Conservation (phyloP, 2,797 vertebrate species). For the Sphenopsis melanotis region DNA sequence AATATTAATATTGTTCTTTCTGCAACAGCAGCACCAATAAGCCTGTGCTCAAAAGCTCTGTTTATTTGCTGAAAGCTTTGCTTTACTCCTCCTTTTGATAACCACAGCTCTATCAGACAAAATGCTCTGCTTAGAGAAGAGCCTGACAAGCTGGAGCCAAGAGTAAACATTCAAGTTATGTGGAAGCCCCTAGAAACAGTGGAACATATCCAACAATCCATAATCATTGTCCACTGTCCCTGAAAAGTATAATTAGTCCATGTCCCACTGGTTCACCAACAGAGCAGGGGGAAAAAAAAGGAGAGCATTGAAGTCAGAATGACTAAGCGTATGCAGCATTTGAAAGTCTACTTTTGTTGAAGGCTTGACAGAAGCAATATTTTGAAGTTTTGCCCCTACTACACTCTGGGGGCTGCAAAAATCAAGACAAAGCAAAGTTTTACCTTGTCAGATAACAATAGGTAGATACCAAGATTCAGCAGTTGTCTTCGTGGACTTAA, state of each 20-base stretch:
- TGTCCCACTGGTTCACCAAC: slow-evolving; percentile 1
- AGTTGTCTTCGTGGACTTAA: not conserved
- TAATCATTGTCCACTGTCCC: slow-evolving; percentile 36
- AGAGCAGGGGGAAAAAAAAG: not conserved
- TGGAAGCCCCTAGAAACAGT: slow-evolving; percentile 56
- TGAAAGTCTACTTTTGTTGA: not conserved
- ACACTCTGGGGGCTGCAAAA: not conserved
- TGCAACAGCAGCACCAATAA: not conserved
- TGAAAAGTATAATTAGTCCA: slow-evolving; percentile 52
- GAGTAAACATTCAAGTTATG: slow-evolving; percentile 43
- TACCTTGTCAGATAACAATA: not conserved
- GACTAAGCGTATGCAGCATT: not conserved
- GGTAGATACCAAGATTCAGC: not conserved
- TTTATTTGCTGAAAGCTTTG: not conserved
- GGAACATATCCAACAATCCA: slow-evolving; percentile 57
- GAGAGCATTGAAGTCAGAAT: not conserved
- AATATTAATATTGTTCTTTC: not conserved
- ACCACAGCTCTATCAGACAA: slow-evolving; percentile 3
- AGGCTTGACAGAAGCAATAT: not conserved
- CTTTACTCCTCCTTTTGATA: slow-evolving; percentile 16
- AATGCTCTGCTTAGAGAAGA: not conserved
- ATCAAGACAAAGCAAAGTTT: not conserved
- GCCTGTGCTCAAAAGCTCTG: not conserved
- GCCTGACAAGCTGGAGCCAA: slow-evolving; percentile 5
- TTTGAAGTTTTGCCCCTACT: not conserved